Evolutionary conservation across 2,113 vertebrate species (phyloP), one percentile per base, ranked within the genome.

Genomic region (Leptosomus discolor): DNA sequence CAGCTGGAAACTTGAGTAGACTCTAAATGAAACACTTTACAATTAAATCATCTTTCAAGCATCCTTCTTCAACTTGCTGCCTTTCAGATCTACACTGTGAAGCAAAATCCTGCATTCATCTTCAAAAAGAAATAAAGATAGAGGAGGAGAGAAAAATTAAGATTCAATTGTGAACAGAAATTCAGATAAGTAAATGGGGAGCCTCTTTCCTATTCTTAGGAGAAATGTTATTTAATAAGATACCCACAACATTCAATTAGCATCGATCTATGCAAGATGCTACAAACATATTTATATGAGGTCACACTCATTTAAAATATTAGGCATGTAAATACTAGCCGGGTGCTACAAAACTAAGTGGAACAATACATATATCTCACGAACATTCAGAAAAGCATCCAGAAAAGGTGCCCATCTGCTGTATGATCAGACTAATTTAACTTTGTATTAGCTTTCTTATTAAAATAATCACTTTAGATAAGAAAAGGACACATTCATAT

Each of bases 181-280:
- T 91, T 93, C 48, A 57, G 61, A 82, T 88, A 79, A 93, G 61
- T 86, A 80, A 96, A 92, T 90, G 30, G 32, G 43, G 10, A 18
- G 21, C 43, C n/a, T 76, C 43, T 34, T 80, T 73, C 51, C 77
- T 71, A 94, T 37, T 90, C 39, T 88, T 56, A 80, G 64, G 54
- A 60, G 26, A 92, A 84, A 81, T 82, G 15, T n/a, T 85, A 27
- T 76, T 92, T 97, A 93, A 92, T 48, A 94, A 92, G 63, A 71
- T 85, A 84, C 54, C 56, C 81, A 76, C 29, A 85, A 76, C 63
- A 88, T 78, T 95, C 73, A 95, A 85, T 96, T 98, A 97, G 13
- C 60, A 92, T 75, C 30, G 17, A 95, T 95, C 69, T 92, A 67
- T 50, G 71, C 34, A 94, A 68, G 85, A 85, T 91, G 32, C 54